Evolutionary conservation across 2,113 vertebrate genomes (phyloP).

Genomic region (Dicrurus megarhynchus): DNA sequence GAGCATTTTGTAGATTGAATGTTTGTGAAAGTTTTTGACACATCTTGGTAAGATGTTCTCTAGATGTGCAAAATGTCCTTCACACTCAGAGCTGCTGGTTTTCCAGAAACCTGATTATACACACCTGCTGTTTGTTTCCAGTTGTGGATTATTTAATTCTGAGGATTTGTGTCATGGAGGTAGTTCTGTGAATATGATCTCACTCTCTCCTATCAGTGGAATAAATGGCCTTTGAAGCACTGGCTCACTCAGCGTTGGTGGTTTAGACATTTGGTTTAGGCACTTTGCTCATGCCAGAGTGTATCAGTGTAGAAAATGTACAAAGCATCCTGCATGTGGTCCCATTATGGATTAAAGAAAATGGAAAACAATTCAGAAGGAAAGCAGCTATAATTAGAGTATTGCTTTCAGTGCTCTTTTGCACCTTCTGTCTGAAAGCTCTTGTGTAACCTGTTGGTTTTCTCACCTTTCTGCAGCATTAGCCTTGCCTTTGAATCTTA

Average conservation of each 20-base stretch:
- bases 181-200: neutral
- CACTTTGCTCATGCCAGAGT: neutral
- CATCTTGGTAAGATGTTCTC: neutral
- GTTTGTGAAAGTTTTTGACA: neutral
- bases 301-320: conserved; percentile 18
- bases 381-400: neutral
- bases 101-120: neutral
- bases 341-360: neutral
- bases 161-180: neutral
- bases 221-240: conserved; percentile 8
- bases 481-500: neutral
- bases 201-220: neutral
- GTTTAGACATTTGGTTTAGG: neutral
- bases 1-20: neutral
- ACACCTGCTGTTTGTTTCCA: neutral
- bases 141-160: neutral
- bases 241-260: neutral
- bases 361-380: neutral
- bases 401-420: neutral
- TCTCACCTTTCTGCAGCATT: neutral
- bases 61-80: neutral
- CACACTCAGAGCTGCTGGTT: neutral
- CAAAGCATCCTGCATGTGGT: conserved; percentile 2
- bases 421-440: neutral
- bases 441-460: neutral